Conservation (phyloP, 2,888 invertebrate genomes). For the Drosophila stalkeri region DNA sequence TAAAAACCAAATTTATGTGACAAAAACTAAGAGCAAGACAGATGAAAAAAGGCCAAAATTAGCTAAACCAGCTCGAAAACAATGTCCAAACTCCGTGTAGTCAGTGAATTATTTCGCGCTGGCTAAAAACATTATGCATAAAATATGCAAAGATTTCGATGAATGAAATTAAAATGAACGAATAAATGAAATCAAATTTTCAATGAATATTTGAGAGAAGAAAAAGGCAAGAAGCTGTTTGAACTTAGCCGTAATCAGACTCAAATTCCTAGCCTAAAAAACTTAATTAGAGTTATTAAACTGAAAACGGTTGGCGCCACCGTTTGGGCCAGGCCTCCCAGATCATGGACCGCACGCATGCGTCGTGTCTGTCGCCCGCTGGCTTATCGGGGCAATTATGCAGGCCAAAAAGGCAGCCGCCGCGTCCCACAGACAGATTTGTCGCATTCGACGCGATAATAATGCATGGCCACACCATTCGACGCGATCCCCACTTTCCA, state of each 20-base stretch:
- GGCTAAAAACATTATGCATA: constrained; percentile 44
- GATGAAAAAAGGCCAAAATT: constrained; percentile 58
- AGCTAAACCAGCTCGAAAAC: constrained; percentile 55
- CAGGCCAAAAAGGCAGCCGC: constrained; percentile 71
- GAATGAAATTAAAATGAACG: constrained; percentile 55
- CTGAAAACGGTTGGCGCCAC: constrained; percentile 73
- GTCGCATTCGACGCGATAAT: constrained; percentile 79
- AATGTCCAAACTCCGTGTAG: constrained; percentile 36
- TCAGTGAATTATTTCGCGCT: constrained; percentile 65
- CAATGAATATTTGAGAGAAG: constrained; percentile 14
- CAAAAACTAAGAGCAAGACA: constrained; percentile 38
- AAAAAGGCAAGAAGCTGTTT: constrained; percentile 20
- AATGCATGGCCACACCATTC: constrained; percentile 67
- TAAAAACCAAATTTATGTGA: constrained; percentile 69
- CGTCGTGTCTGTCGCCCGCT: constrained; percentile 39
- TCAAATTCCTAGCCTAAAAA: constrained; percentile 46
- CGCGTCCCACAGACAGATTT: constrained; percentile 70
- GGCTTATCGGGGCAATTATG: constrained; percentile 76
- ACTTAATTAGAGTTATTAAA: constrained; percentile 77
- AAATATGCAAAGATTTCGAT: constrained; percentile 66
- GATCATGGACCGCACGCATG: constrained; percentile 67
- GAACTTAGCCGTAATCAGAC: constrained; percentile 29
- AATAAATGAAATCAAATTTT: constrained; percentile 9
- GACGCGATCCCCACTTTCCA: constrained; percentile 12
- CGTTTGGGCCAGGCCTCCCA: constrained; percentile 48